phyloP scores from a whole-genome alignment of 2,113 vertebrate genomes.

The Crotalus horridus region DNA sequence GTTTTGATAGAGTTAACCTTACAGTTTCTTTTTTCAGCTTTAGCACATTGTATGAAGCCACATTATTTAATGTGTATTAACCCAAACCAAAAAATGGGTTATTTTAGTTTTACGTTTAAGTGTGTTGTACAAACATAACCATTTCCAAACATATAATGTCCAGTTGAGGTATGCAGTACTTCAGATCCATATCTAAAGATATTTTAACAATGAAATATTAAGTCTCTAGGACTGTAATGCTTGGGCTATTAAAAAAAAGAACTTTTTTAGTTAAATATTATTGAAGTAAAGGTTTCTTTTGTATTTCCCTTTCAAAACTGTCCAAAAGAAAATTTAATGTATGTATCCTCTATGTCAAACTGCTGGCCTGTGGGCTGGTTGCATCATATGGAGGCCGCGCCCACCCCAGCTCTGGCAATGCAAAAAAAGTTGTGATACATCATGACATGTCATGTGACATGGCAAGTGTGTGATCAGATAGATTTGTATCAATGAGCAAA shows the following conservation, averaged over 20 bases:
- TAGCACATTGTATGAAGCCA: neutral
- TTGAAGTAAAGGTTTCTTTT: neutral
- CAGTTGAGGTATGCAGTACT: neutral
- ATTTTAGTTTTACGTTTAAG: neutral
- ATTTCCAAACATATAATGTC: neutral
- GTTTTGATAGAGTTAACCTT: neutral
- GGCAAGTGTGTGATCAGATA: too few relatives aligned
- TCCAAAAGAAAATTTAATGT: neutral
- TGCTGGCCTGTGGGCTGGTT: too few relatives aligned
- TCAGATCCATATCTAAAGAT: neutral
- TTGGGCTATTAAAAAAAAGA: neutral
- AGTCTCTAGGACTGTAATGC: neutral
- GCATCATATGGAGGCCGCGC: too few relatives aligned
- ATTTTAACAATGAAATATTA: neutral
- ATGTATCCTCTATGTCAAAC: too few relatives aligned
- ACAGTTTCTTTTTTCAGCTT: neutral
- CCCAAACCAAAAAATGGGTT: neutral
- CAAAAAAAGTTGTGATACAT: too few relatives aligned
- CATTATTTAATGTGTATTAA: neutral
- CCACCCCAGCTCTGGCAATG: too few relatives aligned
- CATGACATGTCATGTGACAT: too few relatives aligned
- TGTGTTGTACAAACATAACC: neutral
- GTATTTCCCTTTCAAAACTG: neutral
- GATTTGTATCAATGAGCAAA: neutral
- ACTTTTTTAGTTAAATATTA: neutral